These are phyloP conservation scores for Petrophora chlorosata DNA, from an alignment of 2,888 invertebrate species.

Conservation along the genomic window DNA sequence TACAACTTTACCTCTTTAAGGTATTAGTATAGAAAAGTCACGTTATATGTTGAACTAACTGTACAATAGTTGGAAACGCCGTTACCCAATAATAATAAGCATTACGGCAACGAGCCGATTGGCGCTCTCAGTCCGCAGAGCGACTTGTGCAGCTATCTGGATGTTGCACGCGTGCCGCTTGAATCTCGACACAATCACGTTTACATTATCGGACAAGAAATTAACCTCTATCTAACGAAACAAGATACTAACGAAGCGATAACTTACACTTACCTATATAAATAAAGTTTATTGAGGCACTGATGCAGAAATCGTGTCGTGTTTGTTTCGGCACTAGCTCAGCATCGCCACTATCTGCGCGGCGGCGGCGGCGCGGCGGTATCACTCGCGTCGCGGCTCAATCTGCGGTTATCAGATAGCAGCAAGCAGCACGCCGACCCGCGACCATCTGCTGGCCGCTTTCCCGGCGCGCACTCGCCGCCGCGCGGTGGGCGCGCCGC, in stretches of 20 bases:
- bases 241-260: slow-evolving; percentile 12
- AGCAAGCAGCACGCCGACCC: slow-evolving; percentile 34
- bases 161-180: neutral
- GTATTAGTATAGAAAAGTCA: no score
- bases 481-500: slow-evolving; percentile 29
- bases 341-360: slow-evolving; percentile 12
- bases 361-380: neutral
- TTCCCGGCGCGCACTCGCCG: slow-evolving; percentile 27
- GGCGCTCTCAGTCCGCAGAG: no score
- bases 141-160: neutral
- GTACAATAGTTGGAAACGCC: no score
- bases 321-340: neutral
- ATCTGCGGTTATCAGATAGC: slow-evolving; percentile 38
- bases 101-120: no score
- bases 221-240: slow-evolving; percentile 2
- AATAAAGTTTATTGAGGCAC: slow-evolving; percentile 1
- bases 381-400: slow-evolving; percentile 30
- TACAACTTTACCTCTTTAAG: no score
- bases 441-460: slow-evolving; percentile 37
- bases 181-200: neutral
- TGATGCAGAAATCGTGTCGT: neutral
- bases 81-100: no score
- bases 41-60: no score
- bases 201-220: slow-evolving; percentile 3
- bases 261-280: slow-evolving; percentile 16